Base-by-base conservation (phyloP, 2,888 invertebrate species). In the Drosophila melanocephala region DNA sequence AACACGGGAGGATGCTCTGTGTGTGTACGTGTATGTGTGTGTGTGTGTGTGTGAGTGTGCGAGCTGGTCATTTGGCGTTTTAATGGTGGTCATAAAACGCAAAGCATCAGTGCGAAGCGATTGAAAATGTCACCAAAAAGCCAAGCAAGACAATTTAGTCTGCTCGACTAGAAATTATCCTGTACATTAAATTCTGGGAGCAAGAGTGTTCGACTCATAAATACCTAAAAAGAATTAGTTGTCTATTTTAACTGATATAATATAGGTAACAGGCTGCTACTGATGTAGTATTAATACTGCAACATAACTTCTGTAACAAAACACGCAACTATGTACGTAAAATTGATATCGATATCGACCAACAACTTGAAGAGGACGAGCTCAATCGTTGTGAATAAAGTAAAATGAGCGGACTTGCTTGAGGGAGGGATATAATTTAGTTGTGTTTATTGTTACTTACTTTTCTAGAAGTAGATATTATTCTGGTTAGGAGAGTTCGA, bases 61-160 rank as follows among this genome's bases (percentile, higher is more conserved):
- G 62, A 42, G 64, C 39, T 75, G 76, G 69, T 66, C 68, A 71
- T 74, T 73, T 77, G 77, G 62, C 72, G 76, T 84, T 87, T 87
- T 84, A 87, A 87, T 84, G 87, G 74, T 75, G 72, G 61, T 65
- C 82, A 79, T 85, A 79, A 89, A 89, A 75, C 76, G 85, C 77
- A 77, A 84, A 89, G 84, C 87, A 89, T 85, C 89, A 89, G 82
- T 82, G 82, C 83, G 85, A 77, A 79, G 59, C 77, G 74, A 73
- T 87, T 71, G 82, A 77, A 77, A 87, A 74, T 72, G 84, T 68
- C 79, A 58, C 60, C 51, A 51, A 52, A 53, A 52, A 44, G 19
- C 22, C 22, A 47, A 4, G 10, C 22, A 55, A 58, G 50, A 19
- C 47, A 50, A n/a, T 28, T 14, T 10, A n/a, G 5, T 28, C 14